Percentiles rank a stretch among this genome's conserved stretches.
phyloP scores from a whole-genome alignment of 2,113 vertebrate genomes.

The Bufo gargarizans region DNA sequence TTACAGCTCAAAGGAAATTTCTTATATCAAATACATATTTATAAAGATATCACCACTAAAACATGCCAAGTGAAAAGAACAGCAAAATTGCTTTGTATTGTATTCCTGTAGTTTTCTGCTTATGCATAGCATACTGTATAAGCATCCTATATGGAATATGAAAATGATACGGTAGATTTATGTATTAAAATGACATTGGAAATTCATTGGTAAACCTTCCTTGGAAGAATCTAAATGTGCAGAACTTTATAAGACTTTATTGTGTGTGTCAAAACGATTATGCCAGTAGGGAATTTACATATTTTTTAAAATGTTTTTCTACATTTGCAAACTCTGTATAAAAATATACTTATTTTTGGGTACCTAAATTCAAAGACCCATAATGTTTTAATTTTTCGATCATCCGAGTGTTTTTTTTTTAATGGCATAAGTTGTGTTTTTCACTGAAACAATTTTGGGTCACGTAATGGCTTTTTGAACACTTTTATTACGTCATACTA shows the following conservation, averaged over 20 bases:
- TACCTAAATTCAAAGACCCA: too few relatives aligned
- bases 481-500: too few relatives aligned
- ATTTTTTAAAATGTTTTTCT: too few relatives aligned
- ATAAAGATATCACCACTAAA: constrained; percentile 22
- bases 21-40: constrained; percentile 40
- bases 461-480: too few relatives aligned
- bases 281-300: too few relatives aligned
- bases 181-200: neutral
- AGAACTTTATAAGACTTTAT: neutral
- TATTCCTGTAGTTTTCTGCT: constrained; percentile 3
- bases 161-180: neutral
- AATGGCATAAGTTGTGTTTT: too few relatives aligned
- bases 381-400: too few relatives aligned
- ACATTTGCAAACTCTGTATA: too few relatives aligned
- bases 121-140: constrained; percentile 8
- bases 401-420: too few relatives aligned
- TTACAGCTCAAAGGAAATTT: constrained; percentile 28
- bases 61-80: constrained; percentile 11
- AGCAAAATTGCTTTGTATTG: constrained; percentile 10
- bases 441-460: too few relatives aligned
- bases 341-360: too few relatives aligned
- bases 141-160: neutral
- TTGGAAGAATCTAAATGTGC: neutral
- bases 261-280: too few relatives aligned
- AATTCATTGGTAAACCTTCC: neutral